Base-by-base conservation (phyloP, 2,888 invertebrate species). In the Perdita meconis region DNA sequence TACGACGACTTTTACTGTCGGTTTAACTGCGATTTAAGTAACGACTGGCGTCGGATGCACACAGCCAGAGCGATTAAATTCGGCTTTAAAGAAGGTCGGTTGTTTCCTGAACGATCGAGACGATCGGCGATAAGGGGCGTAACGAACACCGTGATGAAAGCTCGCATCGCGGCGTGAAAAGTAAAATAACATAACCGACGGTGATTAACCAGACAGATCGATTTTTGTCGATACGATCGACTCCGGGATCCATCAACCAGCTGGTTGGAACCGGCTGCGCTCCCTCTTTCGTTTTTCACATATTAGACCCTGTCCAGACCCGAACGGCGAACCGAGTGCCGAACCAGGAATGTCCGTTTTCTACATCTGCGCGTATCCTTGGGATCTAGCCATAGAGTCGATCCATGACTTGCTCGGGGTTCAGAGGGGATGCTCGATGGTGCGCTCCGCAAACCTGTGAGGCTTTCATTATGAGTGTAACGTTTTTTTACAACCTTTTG, bases 171-270 rank as follows among this genome's bases (percentile, higher is more conserved):
- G 61, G 77, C 67, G 77, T 67, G 77, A 78, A 75, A 80, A 72
- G 53, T 66, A 24, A 65, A 42, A 64, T 80, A 80, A 78, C 71
- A 80, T 51, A 34, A 69, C 51, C 38, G 34, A 67, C 44, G 64
- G 47, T 61, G 74, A 82, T 83, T 80, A 80, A 60, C 61, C 65
- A 40, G 50, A 53, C 36, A 47, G 47, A 68, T 74, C 77, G 68
- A 83, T 83, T 82, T 63, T 59, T 71, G 61, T 38, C 73, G 81
- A 83, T 80, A 44, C 50, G 80, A 80, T 82, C 83, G 67, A 44
- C 56, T 30, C 42, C 53, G 24, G n/a, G 81, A 83, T 79, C 69
- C 70, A 73, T 81, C 65, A 44, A 57, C 81, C 83, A 83, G 69
- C 83, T 83, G 82, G 79, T 57, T 51, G 47, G 66, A 79, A 71